Evolutionary conservation across 2,797 vertebrate species (phyloP), one percentile per base, ranked within the genome.

Genomic region (Rhabdomys pumilio): DNA sequence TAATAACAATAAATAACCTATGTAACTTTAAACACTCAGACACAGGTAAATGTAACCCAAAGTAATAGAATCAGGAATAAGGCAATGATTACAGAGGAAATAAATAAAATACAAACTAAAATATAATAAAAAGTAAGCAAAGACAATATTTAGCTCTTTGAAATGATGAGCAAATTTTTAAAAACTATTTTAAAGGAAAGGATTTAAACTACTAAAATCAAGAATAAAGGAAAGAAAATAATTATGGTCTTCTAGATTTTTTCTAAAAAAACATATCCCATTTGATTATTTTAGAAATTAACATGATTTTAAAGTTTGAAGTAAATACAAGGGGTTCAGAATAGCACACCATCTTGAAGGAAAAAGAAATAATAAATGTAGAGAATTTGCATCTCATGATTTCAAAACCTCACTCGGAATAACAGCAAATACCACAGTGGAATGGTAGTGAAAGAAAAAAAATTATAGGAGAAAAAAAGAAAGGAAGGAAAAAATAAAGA

Each of bases 331-430:
- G 41, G 24, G 13, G 53, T 1, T 44, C 53, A 65, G 26, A 26
- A 76, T 77, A 82, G 19, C 6, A 82, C 80, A 59, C 6, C 90
- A 47, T 26, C 10, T 41, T 90, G 8, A 41, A n/a, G 55, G 34
- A 34, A 9, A 24, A 17, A 61, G 24, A 55, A 72, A 87, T 12
- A 89, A 31, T 19, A 17, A 8, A 59, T 53, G 13, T 20, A 2
- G 12, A 89, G 29, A 92, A 84, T 26, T 90, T 50, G 91, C 1
- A 57, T 15, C 34, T 88, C 10, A 31, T 65, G 14, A 53, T 88
- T 92, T 95, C 22, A 96, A 91, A 93, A 55, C 24, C 41, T 79
- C 81, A 67, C 6, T 38, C 29, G 69, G 55, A 93, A 63, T 26
- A 7, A 26, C 3, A 47, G 31, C 63, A 84, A 75, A 89, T 4